Percentiles rank a stretch among this genome's conserved stretches.
phyloP scores from a whole-genome alignment of 37 sponge, comb jelly and placozoan genomes.

The Ianthella basta region DNA sequence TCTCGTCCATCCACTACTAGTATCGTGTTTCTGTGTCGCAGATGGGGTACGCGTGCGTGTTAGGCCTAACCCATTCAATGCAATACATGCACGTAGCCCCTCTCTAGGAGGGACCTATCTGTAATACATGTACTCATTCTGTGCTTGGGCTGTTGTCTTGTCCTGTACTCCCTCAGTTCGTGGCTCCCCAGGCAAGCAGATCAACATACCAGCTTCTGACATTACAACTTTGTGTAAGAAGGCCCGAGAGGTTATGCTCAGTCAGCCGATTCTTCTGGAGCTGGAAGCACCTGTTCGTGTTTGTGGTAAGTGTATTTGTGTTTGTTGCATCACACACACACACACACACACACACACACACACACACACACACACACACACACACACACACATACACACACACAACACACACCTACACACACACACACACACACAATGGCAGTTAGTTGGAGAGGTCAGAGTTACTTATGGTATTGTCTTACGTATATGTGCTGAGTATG shows the following conservation, averaged over 20 bases:
- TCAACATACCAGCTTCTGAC: slow-evolving; percentile 83
- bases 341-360: background rate
- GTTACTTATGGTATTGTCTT: background rate
- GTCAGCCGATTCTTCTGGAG: slow-evolving; percentile 91
- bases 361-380: background rate
- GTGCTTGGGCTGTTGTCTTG: background rate
- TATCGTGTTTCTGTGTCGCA: too few relatives aligned
- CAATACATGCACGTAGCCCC: too few relatives aligned
- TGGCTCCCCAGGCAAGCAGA: slow-evolving; percentile 87
- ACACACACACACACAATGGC: background rate
- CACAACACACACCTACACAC: background rate
- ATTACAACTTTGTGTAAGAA: slow-evolving; percentile 80
- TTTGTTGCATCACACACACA: slow-evolving; percentile 1
- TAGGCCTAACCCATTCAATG: too few relatives aligned
- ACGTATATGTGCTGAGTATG: too few relatives aligned
- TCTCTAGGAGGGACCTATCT: too few relatives aligned
- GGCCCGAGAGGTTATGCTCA: slow-evolving; percentile 86
- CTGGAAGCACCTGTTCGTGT: slow-evolving; percentile 92
- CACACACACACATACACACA: background rate
- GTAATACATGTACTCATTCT: too few relatives aligned
- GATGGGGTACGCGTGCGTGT: too few relatives aligned
- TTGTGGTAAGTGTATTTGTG: slow-evolving; percentile 30
- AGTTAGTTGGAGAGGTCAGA: background rate
- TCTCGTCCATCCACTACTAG: too few relatives aligned
- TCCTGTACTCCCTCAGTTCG: slow-evolving; percentile 53